Evolutionary conservation across 1,140 invertebrate genomes (phyloP).

Genomic region (Macrosteles quadrilineatus): DNA sequence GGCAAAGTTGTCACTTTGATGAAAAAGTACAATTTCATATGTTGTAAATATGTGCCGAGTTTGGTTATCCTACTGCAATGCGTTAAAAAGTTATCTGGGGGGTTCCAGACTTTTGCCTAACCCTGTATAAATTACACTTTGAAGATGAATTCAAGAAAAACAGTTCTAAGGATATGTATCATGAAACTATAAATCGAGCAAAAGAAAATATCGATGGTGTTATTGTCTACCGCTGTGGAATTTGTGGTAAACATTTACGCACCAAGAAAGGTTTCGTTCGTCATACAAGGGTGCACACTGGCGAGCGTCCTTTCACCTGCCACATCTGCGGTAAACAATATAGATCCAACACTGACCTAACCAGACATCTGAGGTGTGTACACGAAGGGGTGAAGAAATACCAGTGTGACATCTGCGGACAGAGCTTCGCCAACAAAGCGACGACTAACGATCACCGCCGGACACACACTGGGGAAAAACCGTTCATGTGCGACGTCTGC

Average conservation of each 20-base stretch:
- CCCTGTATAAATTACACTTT: too few relatives aligned
- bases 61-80: too few relatives aligned
- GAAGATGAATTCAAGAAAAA: too few relatives aligned
- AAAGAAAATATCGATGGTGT: conserved; percentile 53
- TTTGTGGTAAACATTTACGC: conserved; percentile 61
- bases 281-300: conserved; percentile 67
- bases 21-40: too few relatives aligned
- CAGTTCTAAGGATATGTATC: too few relatives aligned
- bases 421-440: conserved; percentile 55
- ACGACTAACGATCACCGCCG: conserved; percentile 50
- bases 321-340: conserved; percentile 74
- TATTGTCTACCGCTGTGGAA: conserved; percentile 50
- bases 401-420: conserved; percentile 57
- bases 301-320: conserved; percentile 72
- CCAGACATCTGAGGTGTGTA: conserved; percentile 62
- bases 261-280: conserved; percentile 56
- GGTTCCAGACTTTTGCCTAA: too few relatives aligned
- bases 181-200: conserved; percentile 50
- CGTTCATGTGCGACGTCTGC: conserved; percentile 40
- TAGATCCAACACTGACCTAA: conserved; percentile 60
- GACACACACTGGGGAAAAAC: conserved; percentile 44
- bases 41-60: too few relatives aligned
- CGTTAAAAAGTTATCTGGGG: too few relatives aligned
- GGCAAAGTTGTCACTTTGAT: too few relatives aligned
- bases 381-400: conserved; percentile 63